phyloP scores from a whole-genome alignment of 92 coral and sea anemone genomes.

The Epizoanthus rinbou region DNA sequence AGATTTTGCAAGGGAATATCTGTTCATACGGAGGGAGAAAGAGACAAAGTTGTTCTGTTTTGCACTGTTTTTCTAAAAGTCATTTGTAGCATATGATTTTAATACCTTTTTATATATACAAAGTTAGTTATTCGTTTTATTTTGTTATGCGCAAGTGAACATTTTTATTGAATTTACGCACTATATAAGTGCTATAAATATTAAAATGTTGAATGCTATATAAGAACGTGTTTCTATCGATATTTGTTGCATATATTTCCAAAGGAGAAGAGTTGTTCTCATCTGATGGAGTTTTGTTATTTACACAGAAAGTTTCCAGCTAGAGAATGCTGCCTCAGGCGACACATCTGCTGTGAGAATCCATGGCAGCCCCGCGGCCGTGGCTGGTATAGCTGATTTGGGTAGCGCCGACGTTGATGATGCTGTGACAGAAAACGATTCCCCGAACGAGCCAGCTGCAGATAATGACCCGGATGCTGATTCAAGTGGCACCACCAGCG shows the following conservation, averaged over 20 bases:
- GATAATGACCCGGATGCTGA: background rate
- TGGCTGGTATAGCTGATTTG: background rate
- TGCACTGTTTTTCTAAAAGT: no score
- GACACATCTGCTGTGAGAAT: background rate
- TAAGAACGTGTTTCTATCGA: background rate
- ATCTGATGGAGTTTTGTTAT: background rate
- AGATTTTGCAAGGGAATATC: no score
- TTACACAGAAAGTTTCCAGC: constrained; percentile 25
- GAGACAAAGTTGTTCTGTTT: no score
- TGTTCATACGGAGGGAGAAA: no score
- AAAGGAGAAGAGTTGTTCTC: background rate
- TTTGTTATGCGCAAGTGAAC: no score
- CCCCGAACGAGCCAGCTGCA: background rate
- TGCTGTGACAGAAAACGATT: background rate
- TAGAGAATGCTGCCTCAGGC: constrained; percentile 22
- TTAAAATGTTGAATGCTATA: no score
- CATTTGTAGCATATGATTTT: no score
- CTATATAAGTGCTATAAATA: no score
- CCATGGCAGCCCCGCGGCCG: background rate
- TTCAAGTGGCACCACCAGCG: background rate
- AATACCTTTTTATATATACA: no score
- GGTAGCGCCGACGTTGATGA: background rate
- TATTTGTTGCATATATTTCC: background rate
- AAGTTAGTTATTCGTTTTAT: no score
- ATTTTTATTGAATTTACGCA: no score